Base-by-base conservation (phyloP, 2,888 invertebrate genomes). In the Calameuta filiformis region DNA sequence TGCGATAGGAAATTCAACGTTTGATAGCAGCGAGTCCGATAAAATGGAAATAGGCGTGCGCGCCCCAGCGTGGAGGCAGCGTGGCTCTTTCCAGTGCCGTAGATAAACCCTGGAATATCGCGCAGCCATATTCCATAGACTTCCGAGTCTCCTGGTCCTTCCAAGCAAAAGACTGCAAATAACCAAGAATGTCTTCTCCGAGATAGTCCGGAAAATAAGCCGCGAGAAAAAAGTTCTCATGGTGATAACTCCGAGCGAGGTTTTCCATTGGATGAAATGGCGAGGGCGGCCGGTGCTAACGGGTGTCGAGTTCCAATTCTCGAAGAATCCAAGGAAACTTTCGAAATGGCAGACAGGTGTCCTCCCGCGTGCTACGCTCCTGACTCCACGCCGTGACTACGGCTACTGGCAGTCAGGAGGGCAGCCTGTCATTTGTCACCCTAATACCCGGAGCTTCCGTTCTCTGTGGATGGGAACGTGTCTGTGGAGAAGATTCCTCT, bases 41-140 rank as follows among this genome's bases (percentile, higher is more conserved):
- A 85, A 85, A 85, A 85, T 85, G 83, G 83, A 86, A 86, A 86
- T 85, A 81, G 82, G 81, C 79, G 77, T 78, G 80, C 77, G 82
- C 77, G 82, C 73, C 76, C 31, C 71, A 33, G 31, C 3, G 31
- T 15, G 69, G n/a, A 12, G 30, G 69, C 30, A 12, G 31, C 12
- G 12, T 33, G 12, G 69, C 30, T 69, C 6, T 33, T 31, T 2
- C 31, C 71, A 71, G 31, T 71, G 71, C 12, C 71, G 71, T 71
- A 71, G 23, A 56, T 56, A 23, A 56, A 56, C 23, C 40, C 15
- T 40, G 15, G 40, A 40, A 15, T 15, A 40, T 40, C 40, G 15
- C 23, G 40, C 15, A 56, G 40, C 40, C 40, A 23, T 56, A 2
- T 23, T 56, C 23, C 23, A 56, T 23, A 6, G 40, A 71, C 71